A percentile compares a stretch with the other conserved stretches of the same genome.
These are phyloP conservation scores for Aleadryas rufinucha DNA, from an alignment of 2,113 vertebrate species.

Conservation along the genomic window DNA sequence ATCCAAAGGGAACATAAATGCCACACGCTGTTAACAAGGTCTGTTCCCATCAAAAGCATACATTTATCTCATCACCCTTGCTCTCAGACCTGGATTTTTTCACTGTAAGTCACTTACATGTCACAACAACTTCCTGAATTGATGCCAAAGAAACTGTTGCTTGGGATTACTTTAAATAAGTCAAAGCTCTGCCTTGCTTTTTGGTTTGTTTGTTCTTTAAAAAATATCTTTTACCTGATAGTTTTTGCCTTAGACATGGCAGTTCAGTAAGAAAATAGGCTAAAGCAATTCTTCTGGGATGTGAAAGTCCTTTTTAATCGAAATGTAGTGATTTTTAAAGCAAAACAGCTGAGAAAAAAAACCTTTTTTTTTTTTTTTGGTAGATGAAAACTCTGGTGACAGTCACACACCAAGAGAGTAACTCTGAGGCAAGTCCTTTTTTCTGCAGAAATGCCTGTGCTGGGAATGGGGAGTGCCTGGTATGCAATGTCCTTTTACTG, in stretches of 20 bases:
- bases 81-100: background rate
- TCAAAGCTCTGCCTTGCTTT: background rate
- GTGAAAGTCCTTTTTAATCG: background rate
- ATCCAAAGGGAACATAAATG: background rate
- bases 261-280: background rate
- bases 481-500: background rate
- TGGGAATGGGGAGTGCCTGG: background rate
- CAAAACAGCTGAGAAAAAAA: background rate
- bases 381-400: background rate
- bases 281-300: background rate
- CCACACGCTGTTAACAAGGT: background rate
- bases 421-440: background rate
- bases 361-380: background rate
- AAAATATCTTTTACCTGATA: background rate
- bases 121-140: background rate
- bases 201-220: background rate
- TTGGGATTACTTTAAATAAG: background rate
- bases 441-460: background rate
- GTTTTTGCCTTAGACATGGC: background rate
- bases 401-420: background rate
- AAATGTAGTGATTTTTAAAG: background rate
- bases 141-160: background rate
- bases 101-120: background rate
- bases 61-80: background rate
- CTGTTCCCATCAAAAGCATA: background rate